Base-by-base conservation (phyloP, 2,797 vertebrate species). In the Cossypha dichroa region DNA sequence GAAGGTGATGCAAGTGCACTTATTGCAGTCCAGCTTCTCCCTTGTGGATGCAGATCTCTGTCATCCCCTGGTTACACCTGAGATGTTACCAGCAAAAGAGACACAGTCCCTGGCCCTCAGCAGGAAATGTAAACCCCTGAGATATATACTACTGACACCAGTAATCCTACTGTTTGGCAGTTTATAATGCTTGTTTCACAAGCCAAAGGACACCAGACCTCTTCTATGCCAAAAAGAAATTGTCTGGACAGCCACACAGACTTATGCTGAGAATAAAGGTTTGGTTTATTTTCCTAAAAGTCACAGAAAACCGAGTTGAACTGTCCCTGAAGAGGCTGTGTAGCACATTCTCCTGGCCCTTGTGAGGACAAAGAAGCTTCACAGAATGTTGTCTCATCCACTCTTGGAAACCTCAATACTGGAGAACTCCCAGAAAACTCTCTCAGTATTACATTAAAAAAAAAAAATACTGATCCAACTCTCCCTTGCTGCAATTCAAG, bases 91-190 rank as follows among this genome's bases (percentile, higher is more conserved):
- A 73, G 40, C 25, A 88, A 63, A 69, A 56, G 46, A 56, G 34
- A 33, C 0, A 3, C 0, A 0, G 21, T 49, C 16, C 20, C 68
- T 34, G 7, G 3, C 11, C 33, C 29, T n/a, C 54, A 80, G 33
- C 11, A 55, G 46, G 26, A 77, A 13, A 26, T 29, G 28, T 29
- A 51, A 51, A 51, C 29, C 31, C 29, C 22, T 80, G 23, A 1
- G 4, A 17, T 58, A 51, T 17, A 31, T 67, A 85, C 14, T 41
- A 48, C 28, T 26, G 18, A 66, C n/a, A 82, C 12, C 25, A 84
- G 20, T 17, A 66, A 82, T 58, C n/a, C 55, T 28, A 8, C 19
- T 78, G 14, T 29, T 3, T 55, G 31, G 31, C 28, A 43, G 21
- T 22, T 69, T 40, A 15, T 45, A 80, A 58, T 19, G 51, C 20